Evolutionary conservation across 2,113 vertebrate species (phyloP).

Genomic region (Zonotrichia leucophrys): DNA sequence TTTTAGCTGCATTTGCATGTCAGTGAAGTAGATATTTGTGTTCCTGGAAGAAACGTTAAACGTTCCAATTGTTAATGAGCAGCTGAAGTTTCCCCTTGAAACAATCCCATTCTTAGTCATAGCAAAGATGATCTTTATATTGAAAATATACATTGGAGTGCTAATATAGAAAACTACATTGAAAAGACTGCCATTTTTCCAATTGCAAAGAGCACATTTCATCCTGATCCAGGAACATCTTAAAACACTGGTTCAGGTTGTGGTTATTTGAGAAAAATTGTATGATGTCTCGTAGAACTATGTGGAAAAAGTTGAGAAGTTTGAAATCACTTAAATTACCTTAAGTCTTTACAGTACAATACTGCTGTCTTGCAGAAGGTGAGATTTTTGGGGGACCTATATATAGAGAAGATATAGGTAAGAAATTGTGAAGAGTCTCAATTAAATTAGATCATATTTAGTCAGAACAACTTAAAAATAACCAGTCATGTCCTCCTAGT

Average conservation of each 20-base stretch:
- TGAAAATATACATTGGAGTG: background rate
- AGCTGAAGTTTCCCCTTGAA: background rate
- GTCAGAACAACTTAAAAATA: background rate
- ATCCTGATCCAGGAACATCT: background rate
- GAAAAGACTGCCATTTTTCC: background rate
- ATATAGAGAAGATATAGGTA: background rate
- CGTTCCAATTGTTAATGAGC: background rate
- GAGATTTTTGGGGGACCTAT: background rate
- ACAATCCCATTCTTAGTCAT: background rate
- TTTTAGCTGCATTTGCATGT: background rate
- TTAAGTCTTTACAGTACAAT: background rate
- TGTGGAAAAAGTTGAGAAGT: background rate
- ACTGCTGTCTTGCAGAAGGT: background rate
- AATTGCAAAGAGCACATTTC: background rate
- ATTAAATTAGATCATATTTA: background rate
- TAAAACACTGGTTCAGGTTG: background rate
- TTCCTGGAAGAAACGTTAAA: background rate
- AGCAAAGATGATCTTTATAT: background rate
- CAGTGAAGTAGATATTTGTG: background rate
- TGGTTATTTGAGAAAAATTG: background rate
- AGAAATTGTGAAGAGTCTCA: background rate
- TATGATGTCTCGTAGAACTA: accelerated
- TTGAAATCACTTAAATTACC: background rate
- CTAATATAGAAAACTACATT: background rate
- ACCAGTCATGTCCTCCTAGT: background rate